Evolutionary conservation across 1,140 invertebrate genomes (phyloP).

Genomic region (Physella acuta): DNA sequence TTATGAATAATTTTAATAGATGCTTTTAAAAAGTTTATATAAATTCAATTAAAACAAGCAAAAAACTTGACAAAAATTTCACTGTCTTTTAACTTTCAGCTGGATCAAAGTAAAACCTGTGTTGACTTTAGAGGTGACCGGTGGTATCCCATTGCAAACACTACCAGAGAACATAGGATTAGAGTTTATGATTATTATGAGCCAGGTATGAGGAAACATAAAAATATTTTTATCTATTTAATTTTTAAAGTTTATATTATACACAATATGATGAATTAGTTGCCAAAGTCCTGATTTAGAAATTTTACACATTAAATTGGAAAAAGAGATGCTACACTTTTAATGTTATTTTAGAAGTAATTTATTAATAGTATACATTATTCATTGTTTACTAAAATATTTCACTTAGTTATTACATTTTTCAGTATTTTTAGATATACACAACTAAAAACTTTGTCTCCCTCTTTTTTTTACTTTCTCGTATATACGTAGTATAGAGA

Average conservation of each 20-base stretch:
- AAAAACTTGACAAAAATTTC: background rate
- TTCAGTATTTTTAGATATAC: too few relatives aligned
- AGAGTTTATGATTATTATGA: slow-evolving; percentile 95
- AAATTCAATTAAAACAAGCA: background rate
- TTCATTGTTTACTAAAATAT: background rate
- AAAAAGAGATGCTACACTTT: background rate
- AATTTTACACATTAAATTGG: too few relatives aligned
- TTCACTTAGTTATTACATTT: too few relatives aligned
- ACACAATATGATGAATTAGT: background rate
- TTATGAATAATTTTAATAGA: background rate
- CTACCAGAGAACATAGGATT: slow-evolving; percentile 87
- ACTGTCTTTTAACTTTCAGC: slow-evolving; percentile 35
- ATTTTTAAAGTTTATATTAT: background rate
- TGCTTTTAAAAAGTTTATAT: background rate
- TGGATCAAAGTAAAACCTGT: slow-evolving; percentile 70
- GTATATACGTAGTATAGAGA: too few relatives aligned
- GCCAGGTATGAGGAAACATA: slow-evolving; percentile 83
- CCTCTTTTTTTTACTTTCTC: too few relatives aligned
- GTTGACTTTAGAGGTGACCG: slow-evolving; percentile 89
- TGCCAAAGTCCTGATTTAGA: background rate
- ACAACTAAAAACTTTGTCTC: too few relatives aligned
- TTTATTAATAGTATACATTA: background rate
- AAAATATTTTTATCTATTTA: background rate
- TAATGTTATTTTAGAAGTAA: background rate
- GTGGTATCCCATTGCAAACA: slow-evolving; percentile 95